These are phyloP conservation scores for Caenorhabditis sp. DNA, from an alignment of 2,888 invertebrate species.

Conservation along the genomic window DNA sequence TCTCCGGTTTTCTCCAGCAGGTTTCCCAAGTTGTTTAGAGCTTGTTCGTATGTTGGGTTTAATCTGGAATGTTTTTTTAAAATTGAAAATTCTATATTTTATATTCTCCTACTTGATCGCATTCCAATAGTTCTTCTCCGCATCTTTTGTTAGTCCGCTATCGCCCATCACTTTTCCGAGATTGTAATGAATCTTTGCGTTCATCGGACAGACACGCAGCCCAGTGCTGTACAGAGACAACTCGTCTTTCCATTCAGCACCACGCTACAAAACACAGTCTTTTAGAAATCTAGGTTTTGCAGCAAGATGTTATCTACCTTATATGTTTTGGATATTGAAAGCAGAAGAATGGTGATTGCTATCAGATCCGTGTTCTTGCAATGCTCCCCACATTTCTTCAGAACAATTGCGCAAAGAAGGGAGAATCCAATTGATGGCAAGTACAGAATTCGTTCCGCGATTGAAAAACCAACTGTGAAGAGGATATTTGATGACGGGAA, in stretches of 20 bases:
- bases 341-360: constrained; percentile 29
- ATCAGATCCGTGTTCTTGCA: constrained; percentile 44
- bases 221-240: constrained; percentile 89
- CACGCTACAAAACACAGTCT: constrained; percentile 65
- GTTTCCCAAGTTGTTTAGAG: constrained; percentile 95
- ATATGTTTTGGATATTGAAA: constrained; percentile 45
- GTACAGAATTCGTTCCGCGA: constrained; percentile 92
- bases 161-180: constrained; percentile 92
- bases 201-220: constrained; percentile 92
- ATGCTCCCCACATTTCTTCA: constrained; percentile 11
- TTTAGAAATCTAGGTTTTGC: background rate
- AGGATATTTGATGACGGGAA: constrained; percentile 91
- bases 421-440: constrained; percentile 89
- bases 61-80: too few relatives aligned
- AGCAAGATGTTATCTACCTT: constrained; percentile 19
- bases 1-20: constrained; percentile 84
- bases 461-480: constrained; percentile 92
- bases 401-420: constrained; percentile 47
- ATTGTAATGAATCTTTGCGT: constrained; percentile 94
- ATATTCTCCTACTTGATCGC: constrained; percentile 75
- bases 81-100: too few relatives aligned
- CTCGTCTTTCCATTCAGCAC: constrained; percentile 70
- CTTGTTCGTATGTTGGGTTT: constrained; percentile 91
- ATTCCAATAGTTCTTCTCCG: constrained; percentile 88
- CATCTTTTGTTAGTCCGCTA: constrained; percentile 87